Evolutionary conservation across 2,797 vertebrate species (phyloP).

Genomic region (Arnoldichthys spilopterus): DNA sequence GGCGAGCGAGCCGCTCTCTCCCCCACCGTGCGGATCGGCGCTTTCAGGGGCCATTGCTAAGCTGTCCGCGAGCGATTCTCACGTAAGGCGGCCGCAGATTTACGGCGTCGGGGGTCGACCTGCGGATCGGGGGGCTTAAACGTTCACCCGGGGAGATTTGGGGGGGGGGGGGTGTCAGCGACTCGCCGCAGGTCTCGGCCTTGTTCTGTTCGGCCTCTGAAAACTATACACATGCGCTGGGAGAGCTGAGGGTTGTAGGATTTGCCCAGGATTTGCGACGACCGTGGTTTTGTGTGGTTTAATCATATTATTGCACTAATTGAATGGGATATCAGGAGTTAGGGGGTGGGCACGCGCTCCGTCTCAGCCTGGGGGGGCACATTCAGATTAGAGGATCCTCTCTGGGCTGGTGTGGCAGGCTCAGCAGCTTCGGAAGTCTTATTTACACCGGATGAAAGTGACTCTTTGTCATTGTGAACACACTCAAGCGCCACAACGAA

Average conservation of each 20-base stretch:
- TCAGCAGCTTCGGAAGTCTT: too few relatives aligned
- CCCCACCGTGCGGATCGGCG: slow-evolving; percentile 60
- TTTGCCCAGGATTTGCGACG: slow-evolving; percentile 25
- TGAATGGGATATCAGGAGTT: slow-evolving; percentile 64
- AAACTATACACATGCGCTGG: slow-evolving; percentile 40
- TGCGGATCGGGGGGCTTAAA: slow-evolving; percentile 75
- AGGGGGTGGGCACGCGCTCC: slow-evolving; percentile 58
- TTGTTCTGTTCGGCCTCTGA: slow-evolving; percentile 38
- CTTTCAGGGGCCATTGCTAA: slow-evolving; percentile 70
- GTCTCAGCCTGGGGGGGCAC: slow-evolving; percentile 56
- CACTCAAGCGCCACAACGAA: too few relatives aligned
- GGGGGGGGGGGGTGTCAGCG: slow-evolving; percentile 49
- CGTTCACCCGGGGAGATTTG: slow-evolving; percentile 59
- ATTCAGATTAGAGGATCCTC: slow-evolving; percentile 60
- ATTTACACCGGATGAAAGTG: too few relatives aligned
- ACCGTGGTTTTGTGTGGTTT: slow-evolving; percentile 67
- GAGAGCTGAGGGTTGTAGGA: slow-evolving; percentile 19
- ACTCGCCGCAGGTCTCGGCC: slow-evolving; percentile 29
- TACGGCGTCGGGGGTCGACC: slow-evolving; percentile 74
- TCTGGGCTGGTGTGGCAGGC: neutral
- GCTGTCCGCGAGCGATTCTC: slow-evolving; percentile 75
- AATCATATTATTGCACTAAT: slow-evolving; percentile 74
- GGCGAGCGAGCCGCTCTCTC: slow-evolving; percentile 55
- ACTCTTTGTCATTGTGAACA: too few relatives aligned
- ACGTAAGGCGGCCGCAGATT: slow-evolving; percentile 74